Conservation (phyloP, 2,888 invertebrate species). For the Laothoe populi region DNA sequence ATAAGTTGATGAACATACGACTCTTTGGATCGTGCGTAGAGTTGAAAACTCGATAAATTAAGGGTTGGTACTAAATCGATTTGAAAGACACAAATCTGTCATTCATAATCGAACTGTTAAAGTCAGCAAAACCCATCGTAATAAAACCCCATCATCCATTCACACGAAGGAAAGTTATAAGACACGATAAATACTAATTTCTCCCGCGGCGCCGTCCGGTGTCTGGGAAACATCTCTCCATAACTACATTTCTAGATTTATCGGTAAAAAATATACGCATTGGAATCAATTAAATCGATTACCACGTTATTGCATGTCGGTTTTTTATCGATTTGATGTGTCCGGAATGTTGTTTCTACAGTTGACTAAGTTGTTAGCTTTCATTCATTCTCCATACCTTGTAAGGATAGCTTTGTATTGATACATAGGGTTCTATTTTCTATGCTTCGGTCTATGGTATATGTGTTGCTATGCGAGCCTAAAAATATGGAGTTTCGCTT, state of each 20-base stretch:
- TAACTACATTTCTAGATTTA: background rate
- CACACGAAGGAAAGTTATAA: slow-evolving; percentile 14
- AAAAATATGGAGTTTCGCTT: too few species aligned
- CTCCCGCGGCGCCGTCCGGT: slow-evolving; percentile 24
- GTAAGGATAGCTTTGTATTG: background rate
- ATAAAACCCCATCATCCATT: background rate
- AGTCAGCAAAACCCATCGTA: background rate
- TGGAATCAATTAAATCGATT: slow-evolving; percentile 15
- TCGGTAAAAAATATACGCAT: slow-evolving; percentile 34
- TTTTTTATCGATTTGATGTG: slow-evolving; percentile 19
- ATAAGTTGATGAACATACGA: too few species aligned
- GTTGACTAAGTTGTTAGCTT: background rate
- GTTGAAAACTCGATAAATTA: too few species aligned
- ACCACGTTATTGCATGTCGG: background rate
- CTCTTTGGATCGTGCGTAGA: too few species aligned
- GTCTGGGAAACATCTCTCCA: slow-evolving; percentile 5
- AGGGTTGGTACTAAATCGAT: too few species aligned
- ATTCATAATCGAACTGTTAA: background rate
- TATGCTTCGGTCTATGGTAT: too few species aligned
- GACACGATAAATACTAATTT: slow-evolving; percentile 5
- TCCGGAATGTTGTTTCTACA: slow-evolving; percentile 29
- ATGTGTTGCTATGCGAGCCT: too few species aligned
- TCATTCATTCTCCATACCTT: background rate
- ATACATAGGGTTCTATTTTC: too few species aligned
- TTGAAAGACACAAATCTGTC: too few species aligned